A percentile compares a stretch with the other conserved stretches of the same genome.
Evolutionary conservation across 2,797 vertebrate species (phyloP).

Genomic region (Phaenicophaeus curvirostris): DNA sequence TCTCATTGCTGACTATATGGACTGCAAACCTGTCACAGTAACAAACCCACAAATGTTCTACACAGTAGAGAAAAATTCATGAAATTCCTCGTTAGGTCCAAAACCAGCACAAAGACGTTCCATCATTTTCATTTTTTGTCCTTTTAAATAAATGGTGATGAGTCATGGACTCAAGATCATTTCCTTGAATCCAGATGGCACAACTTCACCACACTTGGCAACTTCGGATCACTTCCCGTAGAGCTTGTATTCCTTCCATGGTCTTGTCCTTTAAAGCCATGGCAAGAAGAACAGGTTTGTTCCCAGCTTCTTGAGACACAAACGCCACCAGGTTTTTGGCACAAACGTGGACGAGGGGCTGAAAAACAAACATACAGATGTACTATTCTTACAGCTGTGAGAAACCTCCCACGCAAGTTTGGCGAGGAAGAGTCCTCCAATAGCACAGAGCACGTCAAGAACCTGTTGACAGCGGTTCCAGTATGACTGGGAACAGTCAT

Average conservation of each 20-base stretch:
- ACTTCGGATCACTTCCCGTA: constrained; percentile 88
- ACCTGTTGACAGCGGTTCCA: background rate
- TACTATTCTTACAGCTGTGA: background rate
- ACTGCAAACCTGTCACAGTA: background rate
- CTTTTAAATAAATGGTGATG: constrained; percentile 46
- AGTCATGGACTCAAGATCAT: background rate
- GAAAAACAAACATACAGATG: constrained; percentile 46
- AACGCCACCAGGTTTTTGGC: constrained; percentile 91
- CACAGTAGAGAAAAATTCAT: constrained; percentile 43
- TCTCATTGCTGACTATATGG: background rate
- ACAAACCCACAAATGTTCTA: constrained; percentile 34
- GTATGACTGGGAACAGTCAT: background rate
- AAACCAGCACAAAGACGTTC: constrained; percentile 63
- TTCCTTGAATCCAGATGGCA: constrained; percentile 42
- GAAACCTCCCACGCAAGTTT: background rate
- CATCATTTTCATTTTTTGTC: constrained; percentile 60
- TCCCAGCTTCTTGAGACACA: constrained; percentile 91
- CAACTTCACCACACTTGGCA: constrained; percentile 91
- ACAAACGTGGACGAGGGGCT: constrained; percentile 93
- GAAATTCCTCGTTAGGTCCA: constrained; percentile 3
- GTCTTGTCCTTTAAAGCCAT: constrained; percentile 90
- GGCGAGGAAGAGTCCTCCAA: background rate
- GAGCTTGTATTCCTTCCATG: constrained; percentile 83
- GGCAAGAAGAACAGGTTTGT: constrained; percentile 89
- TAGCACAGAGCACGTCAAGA: fast-evolving